phyloP scores from a whole-genome alignment of 2,888 invertebrate genomes.

The Clostera curtula region DNA sequence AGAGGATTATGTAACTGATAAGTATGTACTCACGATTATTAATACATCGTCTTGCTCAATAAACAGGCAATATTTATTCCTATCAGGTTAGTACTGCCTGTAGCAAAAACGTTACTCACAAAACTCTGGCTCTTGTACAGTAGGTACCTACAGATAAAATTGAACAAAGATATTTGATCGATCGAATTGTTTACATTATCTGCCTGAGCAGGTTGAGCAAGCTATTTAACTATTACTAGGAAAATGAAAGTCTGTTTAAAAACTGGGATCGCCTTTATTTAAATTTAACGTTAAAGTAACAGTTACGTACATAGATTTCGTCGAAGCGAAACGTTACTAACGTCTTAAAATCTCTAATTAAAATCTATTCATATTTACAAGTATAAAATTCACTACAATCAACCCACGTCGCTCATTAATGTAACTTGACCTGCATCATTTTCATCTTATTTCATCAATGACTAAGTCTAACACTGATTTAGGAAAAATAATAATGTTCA shows the following conservation, averaged over 20 bases:
- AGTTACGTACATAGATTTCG: conserved; percentile 60
- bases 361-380: conserved; percentile 62
- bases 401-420: conserved; percentile 47
- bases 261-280: conserved; percentile 59
- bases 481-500: conserved; percentile 30
- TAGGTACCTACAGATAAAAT: too few species aligned
- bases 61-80: too few species aligned
- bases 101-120: too few species aligned
- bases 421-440: conserved; percentile 43
- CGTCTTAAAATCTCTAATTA: conserved; percentile 48
- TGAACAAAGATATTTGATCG: too few species aligned
- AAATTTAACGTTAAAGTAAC: conserved; percentile 55
- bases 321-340: conserved; percentile 65
- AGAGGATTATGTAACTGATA: too few species aligned
- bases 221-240: neutral
- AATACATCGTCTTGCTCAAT: too few species aligned
- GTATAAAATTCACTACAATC: conserved; percentile 65
- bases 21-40: too few species aligned
- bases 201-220: too few species aligned
- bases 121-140: too few species aligned
- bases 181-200: too few species aligned
- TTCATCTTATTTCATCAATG: conserved; percentile 37
- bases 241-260: conserved; percentile 29
- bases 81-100: too few species aligned
- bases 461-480: conserved; percentile 61